Conservation (phyloP, 2,113 vertebrate genomes). For the mouse (Mus musculus) region GRCm39 chr16:70806501-70807000, state of each 20-base stretch:
- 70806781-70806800: background rate
- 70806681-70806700: background rate
- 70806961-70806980: background rate
- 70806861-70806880: background rate
- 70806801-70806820: background rate
- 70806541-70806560: no score
- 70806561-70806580: no score
- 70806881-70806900: background rate
- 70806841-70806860: background rate
- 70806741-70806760: background rate
- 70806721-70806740: background rate
- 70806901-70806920: background rate
- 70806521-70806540: no score
- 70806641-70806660: background rate
- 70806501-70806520: no score
- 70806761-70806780: background rate
- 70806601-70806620: background rate
- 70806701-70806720: background rate
- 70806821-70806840: background rate
- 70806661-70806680: background rate
- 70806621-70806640: background rate
- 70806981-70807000: background rate
- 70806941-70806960: background rate
- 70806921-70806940: background rate
- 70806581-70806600: no score